These are phyloP conservation scores for Lophotis ruficrista DNA, from an alignment of 2,113 vertebrate genomes.

Conservation along the genomic window DNA sequence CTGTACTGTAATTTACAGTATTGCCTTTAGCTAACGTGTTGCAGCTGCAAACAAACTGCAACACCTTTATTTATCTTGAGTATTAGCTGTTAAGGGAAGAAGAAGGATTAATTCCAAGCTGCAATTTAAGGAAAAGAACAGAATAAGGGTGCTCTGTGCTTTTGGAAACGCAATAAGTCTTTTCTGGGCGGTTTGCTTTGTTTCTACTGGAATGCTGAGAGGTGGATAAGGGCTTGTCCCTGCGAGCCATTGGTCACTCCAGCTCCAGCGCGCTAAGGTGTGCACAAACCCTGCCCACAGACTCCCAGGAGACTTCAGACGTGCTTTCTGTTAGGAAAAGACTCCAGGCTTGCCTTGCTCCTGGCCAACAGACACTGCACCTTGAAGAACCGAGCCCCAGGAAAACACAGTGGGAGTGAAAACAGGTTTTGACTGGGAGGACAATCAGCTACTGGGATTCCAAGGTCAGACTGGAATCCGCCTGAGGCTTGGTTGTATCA, in stretches of 20 bases:
- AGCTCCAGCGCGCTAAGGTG: not conserved
- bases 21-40: not conserved
- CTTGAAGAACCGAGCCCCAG: not conserved
- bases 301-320: not conserved
- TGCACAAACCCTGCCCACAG: not conserved
- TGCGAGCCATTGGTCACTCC: not conserved
- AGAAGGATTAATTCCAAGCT: not conserved
- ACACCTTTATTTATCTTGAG: not conserved
- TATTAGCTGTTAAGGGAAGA: not conserved
- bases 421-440: not conserved
- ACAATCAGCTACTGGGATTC: not conserved
- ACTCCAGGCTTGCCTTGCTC: not conserved
- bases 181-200: not conserved
- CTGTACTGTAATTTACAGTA: not conserved
- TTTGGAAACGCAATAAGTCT: not conserved
- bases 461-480: not conserved
- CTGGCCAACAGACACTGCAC: not conserved
- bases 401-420: not conserved
- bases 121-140: not conserved
- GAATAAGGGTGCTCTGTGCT: not conserved
- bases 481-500: not conserved
- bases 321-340: not conserved
- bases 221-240: not conserved
- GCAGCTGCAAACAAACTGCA: not conserved
- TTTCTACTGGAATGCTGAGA: not conserved